These are phyloP conservation scores for Nicator chloris DNA, from an alignment of 2,113 vertebrate species.

Conservation along the genomic window DNA sequence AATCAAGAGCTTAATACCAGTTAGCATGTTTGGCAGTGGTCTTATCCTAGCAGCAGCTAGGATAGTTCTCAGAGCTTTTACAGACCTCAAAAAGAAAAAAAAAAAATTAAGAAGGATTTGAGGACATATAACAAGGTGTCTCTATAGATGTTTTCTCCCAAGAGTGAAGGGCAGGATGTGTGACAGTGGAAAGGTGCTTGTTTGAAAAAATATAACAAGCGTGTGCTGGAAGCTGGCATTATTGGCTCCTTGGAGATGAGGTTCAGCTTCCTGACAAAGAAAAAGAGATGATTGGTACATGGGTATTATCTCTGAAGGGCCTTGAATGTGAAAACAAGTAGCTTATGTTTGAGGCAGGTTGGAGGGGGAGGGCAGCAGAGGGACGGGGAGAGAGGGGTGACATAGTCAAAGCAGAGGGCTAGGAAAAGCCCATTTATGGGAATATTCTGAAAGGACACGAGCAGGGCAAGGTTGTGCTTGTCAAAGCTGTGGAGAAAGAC, in stretches of 20 bases:
- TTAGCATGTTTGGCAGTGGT: not conserved
- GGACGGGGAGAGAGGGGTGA: not conserved
- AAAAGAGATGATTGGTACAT: not conserved
- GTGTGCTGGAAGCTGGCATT: slow-evolving; percentile 22
- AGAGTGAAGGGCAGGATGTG: slow-evolving; percentile 2
- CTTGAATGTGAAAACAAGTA: slow-evolving; percentile 26
- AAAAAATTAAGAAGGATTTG: not conserved
- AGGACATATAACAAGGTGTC: not conserved
- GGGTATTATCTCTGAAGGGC: slow-evolving; percentile 12
- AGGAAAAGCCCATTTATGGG: not conserved
- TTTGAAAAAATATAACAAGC: slow-evolving; percentile 21
- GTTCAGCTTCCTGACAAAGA: slow-evolving; percentile 21
- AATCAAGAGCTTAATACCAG: not conserved
- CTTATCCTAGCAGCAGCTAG: not conserved
- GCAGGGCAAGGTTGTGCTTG: not conserved
- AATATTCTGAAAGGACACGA: not conserved
- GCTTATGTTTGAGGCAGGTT: not conserved
- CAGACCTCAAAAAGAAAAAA: not conserved
- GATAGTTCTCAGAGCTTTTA: not conserved
- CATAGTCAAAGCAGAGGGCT: not conserved
- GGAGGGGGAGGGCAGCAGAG: not conserved
- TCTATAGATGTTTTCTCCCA: slow-evolving; percentile 1
- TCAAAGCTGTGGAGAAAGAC: not conserved
- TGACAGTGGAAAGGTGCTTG: slow-evolving; percentile 11
- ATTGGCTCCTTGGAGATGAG: slow-evolving; percentile 22